These are phyloP conservation scores for Ophonus ardosiacus DNA, from an alignment of 2,888 invertebrate species.

Conservation along the genomic window DNA sequence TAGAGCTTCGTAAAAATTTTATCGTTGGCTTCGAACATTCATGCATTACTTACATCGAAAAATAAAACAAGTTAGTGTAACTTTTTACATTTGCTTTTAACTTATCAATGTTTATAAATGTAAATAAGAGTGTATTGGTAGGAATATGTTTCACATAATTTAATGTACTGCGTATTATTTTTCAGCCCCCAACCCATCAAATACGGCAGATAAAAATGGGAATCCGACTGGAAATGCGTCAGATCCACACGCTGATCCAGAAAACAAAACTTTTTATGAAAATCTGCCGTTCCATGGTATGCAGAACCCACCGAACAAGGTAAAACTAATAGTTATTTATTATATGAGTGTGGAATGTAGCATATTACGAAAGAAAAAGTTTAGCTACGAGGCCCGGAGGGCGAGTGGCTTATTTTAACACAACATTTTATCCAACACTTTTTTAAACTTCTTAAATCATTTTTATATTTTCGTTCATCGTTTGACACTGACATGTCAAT, in stretches of 20 bases:
- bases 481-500: no score
- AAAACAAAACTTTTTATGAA: slow-evolving; percentile 90
- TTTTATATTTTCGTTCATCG: no score
- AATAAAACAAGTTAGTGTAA: background rate
- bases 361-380: no score
- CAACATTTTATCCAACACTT: no score
- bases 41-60: background rate
- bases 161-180: background rate
- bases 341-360: no score
- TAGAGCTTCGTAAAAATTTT: background rate
- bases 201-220: slow-evolving; percentile 77
- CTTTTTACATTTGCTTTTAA: background rate
- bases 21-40: background rate
- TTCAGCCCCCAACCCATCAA: slow-evolving; percentile 76
- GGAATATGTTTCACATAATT: background rate
- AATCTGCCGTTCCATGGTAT: slow-evolving; percentile 97
- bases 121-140: background rate
- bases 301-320: slow-evolving; percentile 96
- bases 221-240: slow-evolving; percentile 75
- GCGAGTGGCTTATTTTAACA: no score
- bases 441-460: no score
- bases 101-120: background rate
- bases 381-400: no score
- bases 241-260: slow-evolving; percentile 87
- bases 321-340: no score